These are phyloP conservation scores for Dynastes tityus DNA, from an alignment of 2,888 invertebrate genomes.

Conservation along the genomic window DNA sequence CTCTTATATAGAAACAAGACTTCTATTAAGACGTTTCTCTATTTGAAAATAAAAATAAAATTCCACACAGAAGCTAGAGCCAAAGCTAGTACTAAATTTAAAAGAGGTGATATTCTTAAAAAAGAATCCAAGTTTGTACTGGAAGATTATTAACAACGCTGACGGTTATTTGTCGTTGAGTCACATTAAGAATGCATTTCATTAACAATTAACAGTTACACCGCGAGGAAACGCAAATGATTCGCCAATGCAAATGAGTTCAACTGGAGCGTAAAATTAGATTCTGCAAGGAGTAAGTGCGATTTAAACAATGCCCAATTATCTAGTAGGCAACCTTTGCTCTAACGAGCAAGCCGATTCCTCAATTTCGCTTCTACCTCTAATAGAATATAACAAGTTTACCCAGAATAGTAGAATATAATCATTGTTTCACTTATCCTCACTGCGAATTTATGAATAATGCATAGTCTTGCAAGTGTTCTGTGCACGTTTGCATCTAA, in stretches of 20 bases:
- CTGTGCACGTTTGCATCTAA: background rate
- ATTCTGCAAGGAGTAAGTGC: background rate
- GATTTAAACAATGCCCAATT: conserved; percentile 3
- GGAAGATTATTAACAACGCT: background rate
- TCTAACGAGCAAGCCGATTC: background rate
- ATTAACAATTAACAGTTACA: conserved; percentile 32
- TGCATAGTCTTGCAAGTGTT: background rate
- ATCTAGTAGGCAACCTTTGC: background rate
- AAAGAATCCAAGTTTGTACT: no score
- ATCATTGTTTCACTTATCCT: background rate
- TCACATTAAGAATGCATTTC: conserved; percentile 19
- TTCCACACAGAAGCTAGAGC: no score
- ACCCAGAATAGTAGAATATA: background rate
- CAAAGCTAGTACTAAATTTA: no score
- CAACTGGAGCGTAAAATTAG: conserved; percentile 40
- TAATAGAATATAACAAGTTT: no score
- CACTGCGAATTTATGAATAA: background rate
- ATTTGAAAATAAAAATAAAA: no score
- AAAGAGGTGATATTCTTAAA: no score
- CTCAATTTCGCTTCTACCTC: no score
- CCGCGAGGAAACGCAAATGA: background rate
- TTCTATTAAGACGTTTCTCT: no score
- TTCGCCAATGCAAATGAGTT: conserved; percentile 5
- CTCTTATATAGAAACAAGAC: no score
- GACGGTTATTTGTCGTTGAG: background rate